These are phyloP conservation scores for Parnassius mnemosyne DNA, from an alignment of 2,888 invertebrate genomes.

Conservation along the genomic window DNA sequence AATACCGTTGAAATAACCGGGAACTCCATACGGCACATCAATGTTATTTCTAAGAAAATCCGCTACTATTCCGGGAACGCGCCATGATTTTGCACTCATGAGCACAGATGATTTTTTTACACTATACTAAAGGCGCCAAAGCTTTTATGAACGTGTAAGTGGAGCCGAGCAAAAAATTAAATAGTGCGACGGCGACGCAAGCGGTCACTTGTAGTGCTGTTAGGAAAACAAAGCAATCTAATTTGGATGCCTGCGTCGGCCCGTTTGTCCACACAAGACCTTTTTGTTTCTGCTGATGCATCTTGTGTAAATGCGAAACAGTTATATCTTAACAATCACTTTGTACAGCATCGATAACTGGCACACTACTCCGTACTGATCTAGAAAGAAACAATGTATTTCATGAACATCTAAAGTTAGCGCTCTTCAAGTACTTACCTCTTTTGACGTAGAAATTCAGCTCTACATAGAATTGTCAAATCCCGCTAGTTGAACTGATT, in stretches of 20 bases:
- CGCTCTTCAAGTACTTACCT: constrained; percentile 22
- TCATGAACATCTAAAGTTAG: constrained; percentile 4
- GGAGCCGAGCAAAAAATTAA: constrained; percentile 54
- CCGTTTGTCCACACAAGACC: constrained; percentile 37
- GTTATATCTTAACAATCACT: constrained; percentile 41
- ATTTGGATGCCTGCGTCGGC: constrained; percentile 49
- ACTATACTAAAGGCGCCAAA: constrained; percentile 60
- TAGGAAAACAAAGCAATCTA: constrained; percentile 68
- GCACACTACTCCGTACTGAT: constrained; percentile 5
- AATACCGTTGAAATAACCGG: constrained; percentile 21
- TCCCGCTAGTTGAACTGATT: no score
- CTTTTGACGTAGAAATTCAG: constrained; percentile 5
- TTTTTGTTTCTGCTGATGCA: constrained; percentile 39
- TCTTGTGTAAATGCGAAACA: constrained; percentile 43
- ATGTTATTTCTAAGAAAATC: constrained; percentile 53
- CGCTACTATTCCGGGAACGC: constrained; percentile 57
- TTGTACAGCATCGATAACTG: constrained; percentile 32
- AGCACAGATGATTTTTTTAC: constrained; percentile 56
- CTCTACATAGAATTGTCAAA: background rate
- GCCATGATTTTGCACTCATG: constrained; percentile 63
- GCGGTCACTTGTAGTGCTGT: constrained; percentile 53
- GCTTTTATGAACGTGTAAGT: constrained; percentile 62
- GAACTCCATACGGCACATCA: constrained; percentile 38
- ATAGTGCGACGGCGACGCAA: constrained; percentile 49
- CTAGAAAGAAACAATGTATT: background rate